Percentiles rank a stretch among this genome's conserved stretches.
phyloP scores from a whole-genome alignment of 2,113 vertebrate genomes.

The Labeo rohita region DNA sequence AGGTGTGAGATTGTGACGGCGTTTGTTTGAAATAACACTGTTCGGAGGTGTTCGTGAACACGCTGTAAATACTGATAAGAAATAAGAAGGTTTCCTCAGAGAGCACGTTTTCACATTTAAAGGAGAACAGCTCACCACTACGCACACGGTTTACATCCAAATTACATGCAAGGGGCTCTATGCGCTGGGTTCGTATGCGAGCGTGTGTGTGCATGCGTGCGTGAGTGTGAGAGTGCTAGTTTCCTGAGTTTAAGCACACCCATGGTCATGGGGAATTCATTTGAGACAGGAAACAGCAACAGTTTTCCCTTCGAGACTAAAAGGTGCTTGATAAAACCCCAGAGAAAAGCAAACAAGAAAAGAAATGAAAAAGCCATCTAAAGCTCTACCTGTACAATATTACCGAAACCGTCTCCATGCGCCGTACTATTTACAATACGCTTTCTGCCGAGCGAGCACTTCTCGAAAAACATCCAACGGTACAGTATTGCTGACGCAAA shows the following conservation, averaged over 20 bases:
- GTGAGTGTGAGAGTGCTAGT: slow-evolving; percentile 62
- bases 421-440: slow-evolving; percentile 77
- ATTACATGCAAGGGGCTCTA: slow-evolving; percentile 68
- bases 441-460: slow-evolving; percentile 80
- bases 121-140: slow-evolving; percentile 61
- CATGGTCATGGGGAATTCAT: slow-evolving; percentile 64
- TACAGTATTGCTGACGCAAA: slow-evolving; percentile 88
- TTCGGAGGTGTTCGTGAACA: slow-evolving; percentile 46
- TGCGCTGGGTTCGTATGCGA: slow-evolving; percentile 51
- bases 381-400: slow-evolving; percentile 75
- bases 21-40: slow-evolving; percentile 55
- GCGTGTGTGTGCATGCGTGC: slow-evolving; percentile 34
- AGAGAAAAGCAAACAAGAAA: slow-evolving; percentile 63
- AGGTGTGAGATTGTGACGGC: slow-evolving; percentile 7
- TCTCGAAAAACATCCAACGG: slow-evolving; percentile 83
- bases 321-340: slow-evolving; percentile 72
- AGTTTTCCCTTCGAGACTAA: slow-evolving; percentile 66
- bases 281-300: slow-evolving; percentile 79
- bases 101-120: slow-evolving; percentile 70
- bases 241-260: slow-evolving; percentile 80
- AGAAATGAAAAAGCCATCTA: slow-evolving; percentile 63
- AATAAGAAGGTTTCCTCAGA: background rate
- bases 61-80: slow-evolving; percentile 69
- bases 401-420: slow-evolving; percentile 81
- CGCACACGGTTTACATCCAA: slow-evolving; percentile 52